Percentiles rank a stretch among this genome's conserved stretches.
These are phyloP conservation scores for Cryptocephalus primarius DNA, from an alignment of 2,888 invertebrate species.

Conservation along the genomic window DNA sequence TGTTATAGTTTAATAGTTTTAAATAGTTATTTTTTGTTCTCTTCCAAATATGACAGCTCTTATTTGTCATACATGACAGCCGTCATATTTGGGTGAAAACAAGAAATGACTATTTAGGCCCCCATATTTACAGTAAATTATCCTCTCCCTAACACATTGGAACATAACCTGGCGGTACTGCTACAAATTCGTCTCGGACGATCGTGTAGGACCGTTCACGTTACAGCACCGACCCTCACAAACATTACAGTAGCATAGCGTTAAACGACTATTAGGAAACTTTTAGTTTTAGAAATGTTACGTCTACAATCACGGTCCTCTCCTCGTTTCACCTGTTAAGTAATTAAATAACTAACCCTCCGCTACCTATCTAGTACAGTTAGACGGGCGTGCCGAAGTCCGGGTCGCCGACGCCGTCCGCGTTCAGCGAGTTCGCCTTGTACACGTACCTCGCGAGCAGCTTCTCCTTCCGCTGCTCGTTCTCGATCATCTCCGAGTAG, in stretches of 20 bases:
- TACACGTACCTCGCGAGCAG: constrained; percentile 37
- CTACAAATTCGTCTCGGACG: no score
- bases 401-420: constrained; percentile 52
- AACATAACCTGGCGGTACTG: no score
- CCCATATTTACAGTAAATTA: no score
- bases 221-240: no score
- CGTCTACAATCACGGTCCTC: constrained; percentile 7
- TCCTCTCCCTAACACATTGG: no score
- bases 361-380: constrained; percentile 6
- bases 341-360: constrained; percentile 8
- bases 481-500: constrained; percentile 22
- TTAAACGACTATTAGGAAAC: background rate
- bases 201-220: no score
- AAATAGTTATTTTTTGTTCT: no score
- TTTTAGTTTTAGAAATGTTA: constrained; percentile 4
- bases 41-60: no score
- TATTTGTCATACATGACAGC: no score
- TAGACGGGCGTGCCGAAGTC: constrained; percentile 59
- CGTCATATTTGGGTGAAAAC: no score
- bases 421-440: constrained; percentile 33
- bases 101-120: no score
- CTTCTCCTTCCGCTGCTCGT: constrained; percentile 35
- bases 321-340: background rate
- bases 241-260: background rate
- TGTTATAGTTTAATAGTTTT: no score